These are phyloP conservation scores for Indri indri DNA, from an alignment of 2,113 vertebrate genomes.

Conservation along the genomic window DNA sequence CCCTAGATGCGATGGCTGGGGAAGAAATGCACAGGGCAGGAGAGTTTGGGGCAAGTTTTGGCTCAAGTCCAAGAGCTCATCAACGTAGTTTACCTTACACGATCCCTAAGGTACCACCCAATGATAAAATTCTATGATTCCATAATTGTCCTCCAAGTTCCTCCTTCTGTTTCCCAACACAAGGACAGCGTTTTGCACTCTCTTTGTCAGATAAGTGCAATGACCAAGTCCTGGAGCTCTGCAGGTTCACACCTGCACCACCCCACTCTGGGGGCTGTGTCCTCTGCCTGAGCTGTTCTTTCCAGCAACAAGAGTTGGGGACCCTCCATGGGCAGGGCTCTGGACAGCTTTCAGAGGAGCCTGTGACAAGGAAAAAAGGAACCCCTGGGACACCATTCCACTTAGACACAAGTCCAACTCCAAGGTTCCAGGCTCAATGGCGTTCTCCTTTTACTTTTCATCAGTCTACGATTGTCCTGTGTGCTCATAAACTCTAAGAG, in stretches of 20 bases:
- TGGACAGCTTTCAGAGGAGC: neutral
- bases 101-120: neutral
- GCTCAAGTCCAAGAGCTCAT: neutral
- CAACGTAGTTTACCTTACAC: rapidly evolving
- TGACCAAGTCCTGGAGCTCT: neutral
- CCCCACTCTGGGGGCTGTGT: rapidly evolving
- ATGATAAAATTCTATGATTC: neutral
- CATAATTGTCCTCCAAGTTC: neutral
- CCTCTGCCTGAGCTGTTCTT: neutral
- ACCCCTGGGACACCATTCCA: neutral
- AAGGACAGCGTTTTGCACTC: too few species aligned
- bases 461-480: rapidly evolving
- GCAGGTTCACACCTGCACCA: neutral
- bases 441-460: neutral
- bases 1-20: neutral
- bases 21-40: neutral
- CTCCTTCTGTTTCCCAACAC: neutral
- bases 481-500: neutral
- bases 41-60: too few species aligned
- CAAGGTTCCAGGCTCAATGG: neutral
- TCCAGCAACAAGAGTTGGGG: neutral
- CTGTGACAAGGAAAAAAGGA: neutral
- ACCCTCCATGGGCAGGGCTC: neutral
- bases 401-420: neutral
- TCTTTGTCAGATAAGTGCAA: neutral